Evolutionary conservation across 2,113 vertebrate species (phyloP), one percentile per base, ranked within the genome.

Genomic region (Ceyx margarethae): DNA sequence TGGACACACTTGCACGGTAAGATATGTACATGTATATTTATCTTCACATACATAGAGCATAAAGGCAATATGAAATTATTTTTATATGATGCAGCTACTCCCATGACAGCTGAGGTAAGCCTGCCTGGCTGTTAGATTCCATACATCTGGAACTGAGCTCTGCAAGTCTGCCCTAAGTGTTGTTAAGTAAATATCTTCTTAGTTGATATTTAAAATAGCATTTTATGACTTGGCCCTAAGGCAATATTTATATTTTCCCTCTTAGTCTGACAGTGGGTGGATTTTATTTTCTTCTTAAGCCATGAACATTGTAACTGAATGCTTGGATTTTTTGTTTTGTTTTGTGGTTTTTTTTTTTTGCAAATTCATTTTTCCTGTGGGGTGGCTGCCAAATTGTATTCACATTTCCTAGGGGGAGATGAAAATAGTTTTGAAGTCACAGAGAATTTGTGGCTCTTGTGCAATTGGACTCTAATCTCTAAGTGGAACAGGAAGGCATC

Each of bases 131-230:
- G 9, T 35, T 64, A 40, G 19, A 40, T 78, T 69, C 8, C 28
- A 26, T 68, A 62, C 66, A 66, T 71, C 37, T 10, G 10, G 31
- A 91, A 22, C 40, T 33, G 19, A 66, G 21, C 18, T 82, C 7
- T 57, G 43, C 8, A 29, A 85, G 11, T 73, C 8, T 62, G 69
- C 75, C 16, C 35, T 26, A 72, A 46, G 61, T 54, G 42, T 65
- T 2, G 6, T 53, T 50, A 72, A 93, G 67, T 54, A 67, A 80
- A 58, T 53, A 60, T 22, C 7, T 60, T 72, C n/a, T 64, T 17
- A 51, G 26, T 81, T 93, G 21, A 13, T 91, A 60, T 29, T 94
- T 81, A 94, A 92, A 93, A 50, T 56, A 81, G 15, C 17, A 42
- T 40, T 42, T 3, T 15, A 53, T 72, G 58, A 54, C 48, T 86